These are phyloP conservation scores for Lasiommata megera DNA, from an alignment of 2,888 invertebrate species.

Conservation along the genomic window DNA sequence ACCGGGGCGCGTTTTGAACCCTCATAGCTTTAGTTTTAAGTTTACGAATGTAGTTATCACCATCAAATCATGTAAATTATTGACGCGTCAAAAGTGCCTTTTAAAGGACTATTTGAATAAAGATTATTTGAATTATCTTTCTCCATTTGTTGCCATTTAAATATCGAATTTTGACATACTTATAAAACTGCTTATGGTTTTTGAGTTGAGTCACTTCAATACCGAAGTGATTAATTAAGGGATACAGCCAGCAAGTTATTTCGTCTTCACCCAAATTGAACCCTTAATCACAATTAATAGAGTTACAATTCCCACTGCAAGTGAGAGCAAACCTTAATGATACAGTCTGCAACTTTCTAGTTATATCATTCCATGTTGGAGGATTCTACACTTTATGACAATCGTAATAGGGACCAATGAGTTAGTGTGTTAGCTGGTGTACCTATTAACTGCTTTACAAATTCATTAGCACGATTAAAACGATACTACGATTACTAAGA, in stretches of 20 bases:
- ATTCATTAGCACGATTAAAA: slow-evolving; percentile 41
- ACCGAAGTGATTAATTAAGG: neutral
- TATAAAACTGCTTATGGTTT: neutral
- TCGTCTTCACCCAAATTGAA: neutral
- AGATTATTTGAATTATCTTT: too few species aligned
- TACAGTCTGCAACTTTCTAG: neutral
- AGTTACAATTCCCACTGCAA: neutral
- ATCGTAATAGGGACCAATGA: neutral
- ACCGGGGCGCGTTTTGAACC: too few species aligned
- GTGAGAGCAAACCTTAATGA: neutral
- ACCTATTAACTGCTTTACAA: slow-evolving; percentile 36
- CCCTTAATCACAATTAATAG: neutral
- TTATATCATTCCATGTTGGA: neutral
- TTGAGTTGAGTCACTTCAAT: neutral
- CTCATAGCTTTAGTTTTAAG: too few species aligned
- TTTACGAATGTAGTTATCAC: too few species aligned
- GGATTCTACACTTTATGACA: neutral
- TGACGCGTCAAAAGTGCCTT: too few species aligned
- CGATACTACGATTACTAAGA: slow-evolving; percentile 34
- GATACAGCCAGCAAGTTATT: neutral
- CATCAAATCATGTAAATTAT: too few species aligned
- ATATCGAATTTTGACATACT: too few species aligned
- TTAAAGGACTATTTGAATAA: too few species aligned
- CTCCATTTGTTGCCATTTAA: too few species aligned
- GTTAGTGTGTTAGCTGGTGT: neutral